Conservation (phyloP, 2,113 vertebrate genomes). For the Ailuropoda melanoleuca region DNA sequence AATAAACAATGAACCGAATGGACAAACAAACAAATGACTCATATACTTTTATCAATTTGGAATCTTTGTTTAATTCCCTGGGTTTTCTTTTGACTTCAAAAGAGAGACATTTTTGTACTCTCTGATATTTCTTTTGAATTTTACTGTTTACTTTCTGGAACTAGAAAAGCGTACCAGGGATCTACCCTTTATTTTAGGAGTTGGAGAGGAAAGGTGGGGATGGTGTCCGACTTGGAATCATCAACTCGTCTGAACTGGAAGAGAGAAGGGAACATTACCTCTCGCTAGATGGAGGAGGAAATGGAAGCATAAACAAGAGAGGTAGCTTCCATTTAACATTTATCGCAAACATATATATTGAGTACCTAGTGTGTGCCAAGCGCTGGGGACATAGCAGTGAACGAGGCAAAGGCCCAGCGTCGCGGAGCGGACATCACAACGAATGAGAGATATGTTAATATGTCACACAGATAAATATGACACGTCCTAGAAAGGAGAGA, state of each 20-base stretch:
- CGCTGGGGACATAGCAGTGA: neutral
- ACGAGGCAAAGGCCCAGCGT: neutral
- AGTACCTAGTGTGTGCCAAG: neutral
- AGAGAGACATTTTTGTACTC: neutral
- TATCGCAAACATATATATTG: neutral
- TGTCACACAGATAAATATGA: neutral
- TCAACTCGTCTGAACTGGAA: neutral
- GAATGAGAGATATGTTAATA: neutral
- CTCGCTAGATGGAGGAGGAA: neutral
- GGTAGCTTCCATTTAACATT: neutral
- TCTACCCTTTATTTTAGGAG: neutral
- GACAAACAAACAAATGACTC: neutral
- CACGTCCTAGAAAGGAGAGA: neutral
- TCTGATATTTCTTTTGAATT: constrained; percentile 25
- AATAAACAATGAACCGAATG: neutral
- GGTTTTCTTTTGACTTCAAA: constrained; percentile 24
- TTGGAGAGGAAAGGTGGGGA: neutral
- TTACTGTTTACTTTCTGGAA: neutral
- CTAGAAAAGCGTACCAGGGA: neutral
- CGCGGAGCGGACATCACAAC: neutral
- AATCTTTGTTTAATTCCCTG: neutral
- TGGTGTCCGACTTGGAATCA: neutral
- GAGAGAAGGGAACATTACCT: neutral
- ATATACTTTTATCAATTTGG: neutral
- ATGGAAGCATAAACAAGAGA: neutral